Evolutionary conservation across 2,888 invertebrate species (phyloP), one percentile per base, ranked within the genome.

Genomic region (Proisotoma minuta): DNA sequence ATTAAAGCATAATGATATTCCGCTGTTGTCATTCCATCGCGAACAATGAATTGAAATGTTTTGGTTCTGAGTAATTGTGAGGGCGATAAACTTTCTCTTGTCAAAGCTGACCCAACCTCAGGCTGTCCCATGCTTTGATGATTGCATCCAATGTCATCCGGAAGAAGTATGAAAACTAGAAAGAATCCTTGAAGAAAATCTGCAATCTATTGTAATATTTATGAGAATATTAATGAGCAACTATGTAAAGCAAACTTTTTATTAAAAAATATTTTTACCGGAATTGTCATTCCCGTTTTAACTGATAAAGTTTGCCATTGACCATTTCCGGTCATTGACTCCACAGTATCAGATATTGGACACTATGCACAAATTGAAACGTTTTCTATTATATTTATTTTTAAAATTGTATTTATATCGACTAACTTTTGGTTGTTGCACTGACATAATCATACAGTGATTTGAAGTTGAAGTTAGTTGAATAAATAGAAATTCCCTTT

Each of bases 301-400:
- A 73, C 77, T 20, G 79, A 77, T 76, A 81, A 78, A 2, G 81
- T 81, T 72, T 81, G 80, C 51, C 62, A 56, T 10, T 63, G 48
- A 8, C 80, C 80, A 23, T 74, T 70, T 59, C 77, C 78, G 56
- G 77, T 75, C 2, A 80, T 76, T 69, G 78, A 78, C 26, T 74
- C 76, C 18, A 78, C 77, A 53, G 78, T 70, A 69, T 81, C 81
- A 74, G 77, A 78, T 5, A 81, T 78, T 1, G 81, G 81, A 66
- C 81, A 80, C 80, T 81, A 58, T 51, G 26, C 47, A 26, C 47
- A 10, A 27, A 47, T 15, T 3, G 28, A 18, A 10, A 51, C 34
- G 15, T 29, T 40, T 26, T 51, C 10, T n/a, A 22, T 27, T 15
- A 51, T 51, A 43, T 40, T 39, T 3, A 18, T 23, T 47, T 2